Conservation (phyloP, 2,797 vertebrate species). For the Pelodytes ibericus region DNA sequence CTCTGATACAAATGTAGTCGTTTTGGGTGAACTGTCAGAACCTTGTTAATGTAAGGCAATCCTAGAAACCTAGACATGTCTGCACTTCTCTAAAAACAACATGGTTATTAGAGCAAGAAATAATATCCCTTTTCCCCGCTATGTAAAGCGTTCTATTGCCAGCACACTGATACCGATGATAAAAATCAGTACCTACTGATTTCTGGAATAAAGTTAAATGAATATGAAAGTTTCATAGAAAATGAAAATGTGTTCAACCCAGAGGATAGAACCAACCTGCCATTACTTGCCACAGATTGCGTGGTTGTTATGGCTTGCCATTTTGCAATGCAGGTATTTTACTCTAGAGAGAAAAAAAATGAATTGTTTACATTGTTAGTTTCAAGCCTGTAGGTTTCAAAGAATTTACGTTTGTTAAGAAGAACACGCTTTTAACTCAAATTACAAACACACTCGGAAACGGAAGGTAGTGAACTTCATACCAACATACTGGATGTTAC, state of each 20-base stretch:
- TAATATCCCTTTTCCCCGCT: not conserved
- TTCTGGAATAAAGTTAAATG: conserved; percentile 8
- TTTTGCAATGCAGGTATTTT: conserved; percentile 48
- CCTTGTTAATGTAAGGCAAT: conserved; percentile 23
- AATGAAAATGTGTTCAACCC: conserved; percentile 4
- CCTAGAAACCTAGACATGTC: conserved; percentile 22
- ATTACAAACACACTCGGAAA: conserved; percentile 38
- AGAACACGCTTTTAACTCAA: conserved; percentile 23
- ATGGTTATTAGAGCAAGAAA: not conserved
- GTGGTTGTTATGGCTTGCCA: conserved; percentile 44
- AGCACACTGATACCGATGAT: conserved; percentile 11
- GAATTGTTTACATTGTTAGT: conserved; percentile 37
- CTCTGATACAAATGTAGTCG: not conserved
- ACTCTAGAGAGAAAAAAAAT: conserved; percentile 19
- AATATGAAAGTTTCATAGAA: conserved; percentile 6
- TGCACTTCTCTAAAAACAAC: conserved; percentile 16
- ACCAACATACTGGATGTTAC: conserved; percentile 17
- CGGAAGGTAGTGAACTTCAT: conserved; percentile 11
- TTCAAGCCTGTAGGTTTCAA: conserved; percentile 30
- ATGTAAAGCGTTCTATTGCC: not conserved
- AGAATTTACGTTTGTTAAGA: conserved; percentile 43
- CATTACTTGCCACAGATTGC: conserved; percentile 33
- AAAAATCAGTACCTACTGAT: not conserved
- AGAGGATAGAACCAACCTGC: conserved; percentile 22
- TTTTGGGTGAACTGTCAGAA: not conserved